phyloP scores from a whole-genome alignment of 1,140 invertebrate species.

The Caenorhabditis tropicalis region DNA sequence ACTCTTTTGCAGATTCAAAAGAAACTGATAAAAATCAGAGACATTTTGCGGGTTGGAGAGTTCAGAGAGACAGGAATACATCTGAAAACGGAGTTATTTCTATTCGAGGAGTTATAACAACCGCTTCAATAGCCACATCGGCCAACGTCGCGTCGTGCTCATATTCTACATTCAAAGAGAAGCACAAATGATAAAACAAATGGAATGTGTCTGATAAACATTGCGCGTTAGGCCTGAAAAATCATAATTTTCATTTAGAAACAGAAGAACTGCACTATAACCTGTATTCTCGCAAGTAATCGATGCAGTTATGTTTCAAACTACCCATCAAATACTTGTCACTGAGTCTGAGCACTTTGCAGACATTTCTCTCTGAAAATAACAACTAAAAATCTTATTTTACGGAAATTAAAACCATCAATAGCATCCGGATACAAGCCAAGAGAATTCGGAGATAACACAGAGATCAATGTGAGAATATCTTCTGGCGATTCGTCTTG shows the following conservation, averaged over 20 bases:
- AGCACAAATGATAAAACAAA: slow-evolving; percentile 6
- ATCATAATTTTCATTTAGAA: too few species aligned
- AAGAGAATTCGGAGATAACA: slow-evolving; percentile 8
- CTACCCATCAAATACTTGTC: slow-evolving; percentile 12
- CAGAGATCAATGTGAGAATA: slow-evolving; percentile 9
- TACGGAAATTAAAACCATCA: neutral
- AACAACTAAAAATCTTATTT: neutral
- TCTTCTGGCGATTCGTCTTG: neutral
- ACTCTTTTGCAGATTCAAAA: neutral
- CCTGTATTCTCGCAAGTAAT: slow-evolving; percentile 6
- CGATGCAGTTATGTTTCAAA: neutral
- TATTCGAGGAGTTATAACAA: neutral
- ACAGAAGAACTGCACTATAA: too few species aligned
- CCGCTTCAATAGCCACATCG: neutral
- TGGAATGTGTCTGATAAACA: neutral
- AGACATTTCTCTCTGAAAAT: slow-evolving; percentile 16
- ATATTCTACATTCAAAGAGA: slow-evolving; percentile 6
- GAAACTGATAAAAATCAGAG: neutral
- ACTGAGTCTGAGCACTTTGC: neutral
- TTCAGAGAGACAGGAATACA: neutral
- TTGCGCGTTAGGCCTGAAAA: neutral
- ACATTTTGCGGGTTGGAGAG: neutral
- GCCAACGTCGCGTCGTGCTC: neutral
- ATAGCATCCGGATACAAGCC: slow-evolving; percentile 4
- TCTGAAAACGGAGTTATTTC: neutral